Conservation (phyloP, 2,888 invertebrate genomes). For the Stegophylla sp. region DNA sequence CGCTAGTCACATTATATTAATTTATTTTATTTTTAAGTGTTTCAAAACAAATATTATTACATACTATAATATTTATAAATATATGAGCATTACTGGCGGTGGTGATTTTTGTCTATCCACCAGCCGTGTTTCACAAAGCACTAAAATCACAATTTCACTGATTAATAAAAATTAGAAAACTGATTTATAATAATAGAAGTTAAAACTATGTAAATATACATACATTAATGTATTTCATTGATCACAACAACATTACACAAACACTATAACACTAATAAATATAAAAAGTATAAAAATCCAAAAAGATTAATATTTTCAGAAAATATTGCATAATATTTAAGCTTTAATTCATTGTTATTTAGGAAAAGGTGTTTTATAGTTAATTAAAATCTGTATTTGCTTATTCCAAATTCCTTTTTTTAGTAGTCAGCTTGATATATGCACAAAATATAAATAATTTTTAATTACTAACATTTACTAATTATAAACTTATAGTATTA, state of each 20-base stretch:
- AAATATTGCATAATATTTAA: slow-evolving; percentile 5
- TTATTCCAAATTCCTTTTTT: slow-evolving; percentile 9
- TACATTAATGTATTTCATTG: slow-evolving; percentile 2
- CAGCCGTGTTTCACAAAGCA: slow-evolving; percentile 17
- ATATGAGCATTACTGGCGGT: slow-evolving; percentile 48
- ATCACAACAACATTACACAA: slow-evolving; percentile 40
- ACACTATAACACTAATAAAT: slow-evolving; percentile 24
- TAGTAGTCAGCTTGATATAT: slow-evolving; percentile 25
- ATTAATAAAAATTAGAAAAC: not conserved
- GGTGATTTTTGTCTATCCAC: slow-evolving; percentile 27
- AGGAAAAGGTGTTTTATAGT: not conserved
- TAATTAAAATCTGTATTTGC: not conserved
- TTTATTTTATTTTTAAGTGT: slow-evolving; percentile 29
- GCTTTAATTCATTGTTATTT: not conserved
- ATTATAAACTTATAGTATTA: slow-evolving; percentile 1
- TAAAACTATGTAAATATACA: slow-evolving; percentile 19
- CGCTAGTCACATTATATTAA: slow-evolving; percentile 37
- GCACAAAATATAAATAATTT: slow-evolving; percentile 1
- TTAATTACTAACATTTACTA: not conserved
- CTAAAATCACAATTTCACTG: slow-evolving; percentile 30
- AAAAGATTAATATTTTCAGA: not conserved
- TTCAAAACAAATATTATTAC: slow-evolving; percentile 10
- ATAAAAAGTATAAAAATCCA: not conserved
- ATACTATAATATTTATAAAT: no score
- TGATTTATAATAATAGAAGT: slow-evolving; percentile 12